Conservation (phyloP, 1,140 invertebrate genomes). For the honey bee (Apis mellifera) region DNA sequence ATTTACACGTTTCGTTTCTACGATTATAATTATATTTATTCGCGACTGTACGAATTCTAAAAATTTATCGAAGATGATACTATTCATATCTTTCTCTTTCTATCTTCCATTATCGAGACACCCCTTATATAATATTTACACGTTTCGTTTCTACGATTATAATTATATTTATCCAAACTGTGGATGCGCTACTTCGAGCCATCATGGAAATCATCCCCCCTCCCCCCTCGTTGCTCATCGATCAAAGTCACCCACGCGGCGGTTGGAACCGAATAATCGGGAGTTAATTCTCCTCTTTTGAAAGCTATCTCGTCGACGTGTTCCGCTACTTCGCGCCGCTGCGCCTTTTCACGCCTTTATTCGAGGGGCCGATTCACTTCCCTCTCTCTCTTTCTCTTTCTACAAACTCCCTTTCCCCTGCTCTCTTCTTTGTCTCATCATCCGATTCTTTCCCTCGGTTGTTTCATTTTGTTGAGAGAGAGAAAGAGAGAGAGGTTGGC, state of each 20-base stretch:
- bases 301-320: slow-evolving; percentile 2
- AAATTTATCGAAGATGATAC: no score
- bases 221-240: background rate
- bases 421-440: background rate
- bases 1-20: no score
- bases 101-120: no score
- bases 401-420: no score
- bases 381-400: background rate
- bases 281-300: slow-evolving; percentile 10
- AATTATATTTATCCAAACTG: no score
- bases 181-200: no score
- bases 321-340: slow-evolving; percentile 29
- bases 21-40: no score
- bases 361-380: background rate
- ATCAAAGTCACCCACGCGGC: background rate
- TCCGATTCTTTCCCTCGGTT: slow-evolving; percentile 52
- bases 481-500: slow-evolving; percentile 45
- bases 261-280: background rate
- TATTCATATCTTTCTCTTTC: no score
- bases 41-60: no score
- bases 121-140: no score
- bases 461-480: slow-evolving; percentile 13
- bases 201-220: no score
- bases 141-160: no score
- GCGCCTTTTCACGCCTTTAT: background rate